Percentiles rank a stretch among this genome's conserved stretches.
Evolutionary conservation across 2,113 vertebrate species (phyloP).

Genomic region (Dasyornis broadbenti): DNA sequence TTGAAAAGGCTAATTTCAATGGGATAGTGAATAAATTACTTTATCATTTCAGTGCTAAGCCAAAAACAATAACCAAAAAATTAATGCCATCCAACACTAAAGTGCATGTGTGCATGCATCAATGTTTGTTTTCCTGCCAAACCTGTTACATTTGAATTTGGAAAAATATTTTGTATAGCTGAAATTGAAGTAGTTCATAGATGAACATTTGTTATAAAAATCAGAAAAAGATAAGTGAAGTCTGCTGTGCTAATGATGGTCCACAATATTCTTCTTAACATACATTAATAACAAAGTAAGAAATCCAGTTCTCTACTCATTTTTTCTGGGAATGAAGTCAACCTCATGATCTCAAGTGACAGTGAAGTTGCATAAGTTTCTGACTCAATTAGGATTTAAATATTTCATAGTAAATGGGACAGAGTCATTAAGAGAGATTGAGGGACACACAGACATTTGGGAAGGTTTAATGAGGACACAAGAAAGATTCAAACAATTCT

Average conservation of each 20-base stretch:
- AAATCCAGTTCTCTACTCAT: background rate
- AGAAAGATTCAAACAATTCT: background rate
- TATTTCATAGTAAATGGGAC: conserved; percentile 18
- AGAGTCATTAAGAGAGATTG: background rate
- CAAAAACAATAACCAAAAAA: background rate
- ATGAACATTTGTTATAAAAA: background rate
- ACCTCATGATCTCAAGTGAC: conserved; percentile 1
- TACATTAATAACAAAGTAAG: background rate
- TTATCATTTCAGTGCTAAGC: background rate
- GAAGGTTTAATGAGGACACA: background rate
- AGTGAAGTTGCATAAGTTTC: background rate
- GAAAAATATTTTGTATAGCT: background rate
- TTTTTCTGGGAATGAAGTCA: background rate
- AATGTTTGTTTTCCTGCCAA: background rate
- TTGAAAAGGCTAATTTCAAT: background rate
- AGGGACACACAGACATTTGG: background rate
- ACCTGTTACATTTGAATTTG: background rate
- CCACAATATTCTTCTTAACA: background rate
- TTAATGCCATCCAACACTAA: background rate
- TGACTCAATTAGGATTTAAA: conserved; percentile 38
- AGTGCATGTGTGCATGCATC: background rate
- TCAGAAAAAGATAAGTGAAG: background rate
- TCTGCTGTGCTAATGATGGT: background rate
- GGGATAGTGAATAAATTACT: background rate
- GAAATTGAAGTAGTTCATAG: background rate